These are phyloP conservation scores for Eucera pruinosa DNA, from an alignment of 2,888 invertebrate species.

Conservation along the genomic window DNA sequence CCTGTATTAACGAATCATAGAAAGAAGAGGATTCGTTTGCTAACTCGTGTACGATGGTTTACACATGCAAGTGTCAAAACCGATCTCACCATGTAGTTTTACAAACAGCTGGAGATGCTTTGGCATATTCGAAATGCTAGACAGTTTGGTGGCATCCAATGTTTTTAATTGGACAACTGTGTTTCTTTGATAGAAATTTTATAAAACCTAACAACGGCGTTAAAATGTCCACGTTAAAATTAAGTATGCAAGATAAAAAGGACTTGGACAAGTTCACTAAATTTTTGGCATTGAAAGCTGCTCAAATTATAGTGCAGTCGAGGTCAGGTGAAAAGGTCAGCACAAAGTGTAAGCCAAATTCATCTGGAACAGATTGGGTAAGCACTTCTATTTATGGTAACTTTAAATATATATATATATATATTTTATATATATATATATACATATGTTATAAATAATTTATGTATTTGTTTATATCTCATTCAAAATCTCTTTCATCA, in stretches of 20 bases:
- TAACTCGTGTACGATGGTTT: constrained; percentile 25
- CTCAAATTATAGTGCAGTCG: constrained; percentile 96
- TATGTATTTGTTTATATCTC: not conserved
- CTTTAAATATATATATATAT: constrained; percentile 30
- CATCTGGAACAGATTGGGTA: constrained; percentile 94
- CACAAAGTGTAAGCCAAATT: constrained; percentile 91
- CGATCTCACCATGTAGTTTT: constrained; percentile 45
- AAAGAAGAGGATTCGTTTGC: constrained; percentile 22
- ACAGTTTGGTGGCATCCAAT: constrained; percentile 37
- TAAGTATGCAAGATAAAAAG: constrained; percentile 88
- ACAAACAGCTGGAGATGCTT: constrained; percentile 30
- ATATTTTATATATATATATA: too few relatives aligned
- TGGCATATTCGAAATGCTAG: constrained; percentile 39
- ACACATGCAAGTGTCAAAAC: constrained; percentile 31
- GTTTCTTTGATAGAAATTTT: constrained; percentile 7
- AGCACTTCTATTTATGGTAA: constrained; percentile 56
- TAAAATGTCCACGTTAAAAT: constrained; percentile 83
- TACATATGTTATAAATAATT: constrained; percentile 65
- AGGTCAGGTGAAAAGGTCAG: constrained; percentile 94
- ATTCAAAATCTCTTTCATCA: not conserved
- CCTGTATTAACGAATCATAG: constrained; percentile 21
- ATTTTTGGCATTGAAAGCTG: constrained; percentile 93
- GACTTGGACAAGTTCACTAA: constrained; percentile 96
- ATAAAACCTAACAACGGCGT: constrained; percentile 1
- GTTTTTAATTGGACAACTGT: constrained; percentile 23